These are phyloP conservation scores for Eurytoma californica DNA, from an alignment of 2,888 invertebrate genomes.

Conservation along the genomic window DNA sequence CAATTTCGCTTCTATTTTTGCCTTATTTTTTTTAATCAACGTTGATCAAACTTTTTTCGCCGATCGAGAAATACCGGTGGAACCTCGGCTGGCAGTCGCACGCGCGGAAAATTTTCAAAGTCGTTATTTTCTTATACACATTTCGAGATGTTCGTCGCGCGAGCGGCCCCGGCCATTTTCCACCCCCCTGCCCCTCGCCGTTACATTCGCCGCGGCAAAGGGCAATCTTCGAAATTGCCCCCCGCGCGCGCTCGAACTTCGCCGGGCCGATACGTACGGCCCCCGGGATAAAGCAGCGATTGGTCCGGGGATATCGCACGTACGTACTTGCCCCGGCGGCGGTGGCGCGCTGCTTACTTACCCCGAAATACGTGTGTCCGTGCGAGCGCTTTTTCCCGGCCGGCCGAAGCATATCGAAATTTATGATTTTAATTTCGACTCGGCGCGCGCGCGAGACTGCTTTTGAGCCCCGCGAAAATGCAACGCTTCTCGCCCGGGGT, in stretches of 20 bases:
- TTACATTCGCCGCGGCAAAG: conserved; percentile 26
- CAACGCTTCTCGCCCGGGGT: no score
- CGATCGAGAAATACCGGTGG: background rate
- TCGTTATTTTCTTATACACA: conserved; percentile 38
- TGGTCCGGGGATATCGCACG: conserved; percentile 37
- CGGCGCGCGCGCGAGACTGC: background rate
- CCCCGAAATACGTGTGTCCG: background rate
- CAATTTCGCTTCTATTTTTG: background rate
- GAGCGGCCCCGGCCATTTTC: conserved; percentile 21
- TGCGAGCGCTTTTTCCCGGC: conserved; percentile 3
- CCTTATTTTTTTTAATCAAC: background rate
- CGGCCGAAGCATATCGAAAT: conserved; percentile 35
- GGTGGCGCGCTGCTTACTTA: background rate
- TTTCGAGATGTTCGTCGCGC: conserved; percentile 10
- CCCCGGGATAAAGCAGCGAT: conserved; percentile 34
- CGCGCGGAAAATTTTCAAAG: conserved; percentile 24
- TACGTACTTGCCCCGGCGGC: background rate
- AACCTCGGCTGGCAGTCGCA: background rate
- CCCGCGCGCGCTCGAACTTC: background rate
- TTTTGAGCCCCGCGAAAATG: no score
- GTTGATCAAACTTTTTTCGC: background rate
- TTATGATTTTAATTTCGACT: conserved; percentile 56
- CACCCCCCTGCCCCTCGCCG: background rate
- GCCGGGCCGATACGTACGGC: background rate
- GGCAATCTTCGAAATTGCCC: conserved; percentile 55